Evolutionary conservation across 2,113 vertebrate genomes (phyloP).

Genomic region (Corythoichthys intestinalis): DNA sequence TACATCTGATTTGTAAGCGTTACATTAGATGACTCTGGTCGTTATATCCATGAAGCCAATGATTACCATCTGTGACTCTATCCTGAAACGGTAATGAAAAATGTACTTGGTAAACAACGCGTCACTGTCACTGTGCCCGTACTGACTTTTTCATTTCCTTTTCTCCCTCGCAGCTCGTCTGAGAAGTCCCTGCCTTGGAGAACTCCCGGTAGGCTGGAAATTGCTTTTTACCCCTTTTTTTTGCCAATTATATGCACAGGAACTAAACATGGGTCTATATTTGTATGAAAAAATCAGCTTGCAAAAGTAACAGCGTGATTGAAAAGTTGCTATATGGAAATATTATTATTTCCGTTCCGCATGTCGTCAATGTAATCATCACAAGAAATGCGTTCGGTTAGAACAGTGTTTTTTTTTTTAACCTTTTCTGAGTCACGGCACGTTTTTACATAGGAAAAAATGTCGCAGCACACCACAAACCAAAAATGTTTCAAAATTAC

Average conservation of each 20-base stretch:
- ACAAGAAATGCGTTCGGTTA: too few species aligned
- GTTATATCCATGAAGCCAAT: conserved; percentile 10
- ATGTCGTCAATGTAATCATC: too few species aligned
- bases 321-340: too few species aligned
- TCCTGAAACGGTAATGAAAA: conserved; percentile 16
- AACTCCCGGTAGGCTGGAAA: conserved; percentile 80
- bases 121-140: background rate
- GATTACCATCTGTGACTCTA: conserved; percentile 10
- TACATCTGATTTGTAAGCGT: conserved; percentile 30
- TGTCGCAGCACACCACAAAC: too few species aligned
- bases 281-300: background rate
- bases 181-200: conserved; percentile 98
- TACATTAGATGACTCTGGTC: conserved; percentile 4
- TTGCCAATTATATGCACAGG: background rate
- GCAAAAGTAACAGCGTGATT: background rate
- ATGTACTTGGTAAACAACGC: background rate
- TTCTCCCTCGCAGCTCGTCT: conserved; percentile 81
- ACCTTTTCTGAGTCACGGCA: too few species aligned
- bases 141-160: conserved; percentile 22
- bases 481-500: too few species aligned
- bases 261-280: background rate
- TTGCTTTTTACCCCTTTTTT: background rate
- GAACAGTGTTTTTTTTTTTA: too few species aligned
- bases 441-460: too few species aligned
- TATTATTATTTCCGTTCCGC: too few species aligned